phyloP scores from a whole-genome alignment of 2,888 invertebrate genomes.

The Dysmachus trigonus region DNA sequence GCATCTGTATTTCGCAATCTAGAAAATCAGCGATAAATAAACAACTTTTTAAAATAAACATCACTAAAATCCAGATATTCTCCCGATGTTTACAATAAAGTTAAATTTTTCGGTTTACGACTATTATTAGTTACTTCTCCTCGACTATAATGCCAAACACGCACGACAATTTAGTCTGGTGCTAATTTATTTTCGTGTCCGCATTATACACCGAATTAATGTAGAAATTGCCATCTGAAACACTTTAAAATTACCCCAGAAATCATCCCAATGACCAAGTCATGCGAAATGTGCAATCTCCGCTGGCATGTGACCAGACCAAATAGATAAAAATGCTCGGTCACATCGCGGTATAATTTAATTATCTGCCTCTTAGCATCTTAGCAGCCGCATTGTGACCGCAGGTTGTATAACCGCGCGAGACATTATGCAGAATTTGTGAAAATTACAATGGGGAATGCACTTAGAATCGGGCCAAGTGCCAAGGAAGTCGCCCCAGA shows the following conservation, averaged over 20 bases:
- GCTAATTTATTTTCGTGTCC: neutral
- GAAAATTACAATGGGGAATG: conserved; percentile 9
- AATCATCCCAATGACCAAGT: neutral
- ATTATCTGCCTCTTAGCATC: conserved; percentile 2
- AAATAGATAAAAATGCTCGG: neutral
- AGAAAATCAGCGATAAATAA: neutral
- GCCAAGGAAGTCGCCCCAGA: conserved; percentile 5
- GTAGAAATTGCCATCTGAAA: neutral
- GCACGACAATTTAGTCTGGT: neutral
- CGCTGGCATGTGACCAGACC: conserved; percentile 15
- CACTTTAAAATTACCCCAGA: conserved; percentile 1
- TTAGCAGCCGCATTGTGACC: neutral
- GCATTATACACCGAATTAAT: neutral
- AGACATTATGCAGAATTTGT: conserved; percentile 10
- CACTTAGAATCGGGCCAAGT: neutral
- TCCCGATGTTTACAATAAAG: neutral
- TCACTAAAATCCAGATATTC: neutral
- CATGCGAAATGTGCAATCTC: neutral
- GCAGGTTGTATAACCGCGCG: neutral
- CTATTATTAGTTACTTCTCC: neutral
- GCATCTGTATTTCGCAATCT: neutral
- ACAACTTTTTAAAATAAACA: neutral
- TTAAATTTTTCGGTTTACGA: neutral
- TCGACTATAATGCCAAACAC: neutral
- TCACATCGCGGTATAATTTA: conserved; percentile 9